Evolutionary conservation across 1,140 invertebrate genomes (phyloP).

Genomic region (Homarus americanus): DNA sequence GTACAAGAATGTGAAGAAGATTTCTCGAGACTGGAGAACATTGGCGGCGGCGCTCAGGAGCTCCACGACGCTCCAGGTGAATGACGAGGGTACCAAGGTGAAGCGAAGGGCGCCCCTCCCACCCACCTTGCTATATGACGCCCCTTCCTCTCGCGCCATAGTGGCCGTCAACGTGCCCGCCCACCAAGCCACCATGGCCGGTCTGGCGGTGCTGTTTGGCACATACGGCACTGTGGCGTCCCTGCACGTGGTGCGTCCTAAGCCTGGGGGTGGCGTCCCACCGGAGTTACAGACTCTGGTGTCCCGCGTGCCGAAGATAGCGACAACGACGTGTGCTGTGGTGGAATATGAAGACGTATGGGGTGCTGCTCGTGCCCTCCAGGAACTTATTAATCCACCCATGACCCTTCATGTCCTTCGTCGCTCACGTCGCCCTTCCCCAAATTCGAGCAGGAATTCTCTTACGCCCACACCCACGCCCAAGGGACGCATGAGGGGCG

Average conservation of each 20-base stretch:
- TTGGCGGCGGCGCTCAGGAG: slow-evolving; percentile 89
- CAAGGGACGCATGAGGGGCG: not conserved
- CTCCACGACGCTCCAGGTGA: slow-evolving; percentile 91
- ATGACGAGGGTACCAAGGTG: slow-evolving; percentile 93
- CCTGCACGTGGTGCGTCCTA: slow-evolving; percentile 89
- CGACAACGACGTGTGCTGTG: slow-evolving; percentile 89
- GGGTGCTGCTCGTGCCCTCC: slow-evolving; percentile 87
- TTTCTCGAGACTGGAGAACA: slow-evolving; percentile 94
- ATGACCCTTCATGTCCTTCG: slow-evolving; percentile 85
- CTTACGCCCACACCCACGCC: slow-evolving; percentile 27
- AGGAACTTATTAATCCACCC: slow-evolving; percentile 78
- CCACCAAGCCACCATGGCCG: slow-evolving; percentile 91
- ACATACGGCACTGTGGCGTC: slow-evolving; percentile 92
- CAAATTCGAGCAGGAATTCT: slow-evolving; percentile 10
- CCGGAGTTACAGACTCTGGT: slow-evolving; percentile 92
- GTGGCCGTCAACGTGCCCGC: slow-evolving; percentile 90
- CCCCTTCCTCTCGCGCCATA: slow-evolving; percentile 90
- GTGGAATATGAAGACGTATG: slow-evolving; percentile 94
- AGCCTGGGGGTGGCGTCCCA: slow-evolving; percentile 91
- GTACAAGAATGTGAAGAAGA: slow-evolving; percentile 93
- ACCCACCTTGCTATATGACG: slow-evolving; percentile 87
- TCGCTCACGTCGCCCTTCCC: slow-evolving; percentile 82
- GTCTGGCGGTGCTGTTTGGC: slow-evolving; percentile 91
- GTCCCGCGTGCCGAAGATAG: slow-evolving; percentile 92
- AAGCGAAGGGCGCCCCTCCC: slow-evolving; percentile 90